Evolutionary conservation across 2,888 invertebrate species (phyloP).

Genomic region (Acronicta leporina): DNA sequence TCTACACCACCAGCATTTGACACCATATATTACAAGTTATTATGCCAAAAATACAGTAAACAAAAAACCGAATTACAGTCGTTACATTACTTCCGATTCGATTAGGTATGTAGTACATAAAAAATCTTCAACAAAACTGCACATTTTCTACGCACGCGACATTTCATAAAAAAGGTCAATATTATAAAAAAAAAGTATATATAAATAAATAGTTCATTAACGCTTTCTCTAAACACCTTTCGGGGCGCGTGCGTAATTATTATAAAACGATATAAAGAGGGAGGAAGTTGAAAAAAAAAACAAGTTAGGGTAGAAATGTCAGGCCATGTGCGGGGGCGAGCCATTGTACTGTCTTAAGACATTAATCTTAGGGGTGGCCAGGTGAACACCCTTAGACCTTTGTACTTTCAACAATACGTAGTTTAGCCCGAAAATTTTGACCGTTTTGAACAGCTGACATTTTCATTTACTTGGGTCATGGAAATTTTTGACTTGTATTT

Average conservation of each 20-base stretch:
- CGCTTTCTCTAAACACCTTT: slow-evolving; percentile 87
- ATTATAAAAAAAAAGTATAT: slow-evolving; percentile 44
- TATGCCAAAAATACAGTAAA: neutral
- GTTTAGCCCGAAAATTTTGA: slow-evolving; percentile 28
- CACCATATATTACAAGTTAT: neutral
- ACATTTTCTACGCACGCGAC: slow-evolving; percentile 43
- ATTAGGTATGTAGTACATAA: too few relatives aligned
- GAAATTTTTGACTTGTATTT: too few relatives aligned
- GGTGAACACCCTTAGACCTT: slow-evolving; percentile 78
- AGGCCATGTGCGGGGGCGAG: slow-evolving; percentile 82
- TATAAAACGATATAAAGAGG: slow-evolving; percentile 76
- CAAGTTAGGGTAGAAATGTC: slow-evolving; percentile 77
- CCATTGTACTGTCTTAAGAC: slow-evolving; percentile 80
- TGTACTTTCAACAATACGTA: slow-evolving; percentile 53
- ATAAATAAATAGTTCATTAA: slow-evolving; percentile 74
- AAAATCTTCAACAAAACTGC: slow-evolving; percentile 37
- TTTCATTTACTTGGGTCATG: slow-evolving; percentile 16
- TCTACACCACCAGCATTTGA: neutral
- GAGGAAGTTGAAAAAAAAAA: slow-evolving; percentile 79
- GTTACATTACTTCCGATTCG: slow-evolving; percentile 19
- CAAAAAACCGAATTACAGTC: neutral
- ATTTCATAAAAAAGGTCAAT: slow-evolving; percentile 45
- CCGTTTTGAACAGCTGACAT: slow-evolving; percentile 43
- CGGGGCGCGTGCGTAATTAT: slow-evolving; percentile 81
- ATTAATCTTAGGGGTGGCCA: slow-evolving; percentile 84